Conservation (phyloP, 2,888 invertebrate genomes). For the Rhagophthalmus giganteus region DNA sequence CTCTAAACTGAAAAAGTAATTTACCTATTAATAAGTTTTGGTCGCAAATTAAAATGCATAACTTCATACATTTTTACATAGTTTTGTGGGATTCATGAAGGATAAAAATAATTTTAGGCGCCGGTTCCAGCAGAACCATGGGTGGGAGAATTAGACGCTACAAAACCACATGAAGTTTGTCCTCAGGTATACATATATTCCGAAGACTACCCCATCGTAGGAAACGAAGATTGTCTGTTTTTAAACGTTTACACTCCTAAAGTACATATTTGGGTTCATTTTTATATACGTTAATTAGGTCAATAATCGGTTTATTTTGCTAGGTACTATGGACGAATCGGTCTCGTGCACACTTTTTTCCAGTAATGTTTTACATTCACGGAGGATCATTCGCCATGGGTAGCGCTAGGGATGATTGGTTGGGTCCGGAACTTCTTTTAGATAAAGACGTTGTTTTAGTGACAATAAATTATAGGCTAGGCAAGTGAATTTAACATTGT, state of each 20-base stretch:
- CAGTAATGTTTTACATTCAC: slow-evolving; percentile 76
- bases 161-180: slow-evolving; percentile 62
- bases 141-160: slow-evolving; percentile 66
- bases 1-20: no score
- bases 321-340: no score
- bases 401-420: slow-evolving; percentile 67
- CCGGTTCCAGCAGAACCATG: slow-evolving; percentile 67
- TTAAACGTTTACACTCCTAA: slow-evolving; percentile 70
- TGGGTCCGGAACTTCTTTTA: slow-evolving; percentile 70
- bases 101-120: slow-evolving; percentile 62
- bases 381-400: slow-evolving; percentile 79
- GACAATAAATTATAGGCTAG: slow-evolving; percentile 37
- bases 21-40: no score
- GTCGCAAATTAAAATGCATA: no score
- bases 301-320: not conserved
- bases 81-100: no score
- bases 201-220: slow-evolving; percentile 56
- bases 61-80: no score
- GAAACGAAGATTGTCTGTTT: slow-evolving; percentile 82
- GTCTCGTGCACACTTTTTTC: no score
- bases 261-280: slow-evolving; percentile 36
- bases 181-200: slow-evolving; percentile 63
- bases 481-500: slow-evolving; percentile 17
- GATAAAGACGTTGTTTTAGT: slow-evolving; percentile 70
- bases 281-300: not conserved